Base-by-base conservation (phyloP, 2,797 vertebrate genomes). In the Odontamblyopus lacepedii region DNA sequence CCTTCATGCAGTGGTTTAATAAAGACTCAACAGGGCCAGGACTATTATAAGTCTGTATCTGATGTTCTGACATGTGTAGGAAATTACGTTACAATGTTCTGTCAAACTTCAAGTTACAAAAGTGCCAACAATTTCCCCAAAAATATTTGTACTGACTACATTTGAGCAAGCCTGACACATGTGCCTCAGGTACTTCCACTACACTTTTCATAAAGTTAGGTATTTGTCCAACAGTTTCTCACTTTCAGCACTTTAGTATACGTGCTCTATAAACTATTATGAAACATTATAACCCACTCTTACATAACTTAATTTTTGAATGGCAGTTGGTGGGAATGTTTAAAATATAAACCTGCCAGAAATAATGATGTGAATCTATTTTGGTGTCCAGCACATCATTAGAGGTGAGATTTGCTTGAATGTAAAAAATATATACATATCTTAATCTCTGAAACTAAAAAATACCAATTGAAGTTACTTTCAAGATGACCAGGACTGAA, bases 151-250 rank as follows among this genome's bases (percentile, higher is more conserved):
- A 48, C 13, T 48, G 44, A 44, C 41, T 12, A 13, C 11, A 44
- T 9, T 12, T 19, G 5, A 5, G 19, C 51, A 53, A 53, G 51
- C 51, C 51, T n/a, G 19, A 23, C 53, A 23, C n/a, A 48, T 23
- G 23, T 64, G 63, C 44, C 13, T 27, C 19, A 3, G 3, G 63
- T 65, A 27, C 23, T 65, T 18, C 41, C 13, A 3, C 13, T 13
- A 48, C 41, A 16, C 41, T 65, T 48, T 8, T 65, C 63, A 65
- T 50, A 65, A 29, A 65, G 41, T 50, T 50, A 50, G 63, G 63
- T 50, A 65, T 65, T 65, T 65, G n/a, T 65, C n/a, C 23, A 65
- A 48, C 38, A 48, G 48, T 27, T 65, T 50, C 26, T 65, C 30
- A 18, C 3, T 27, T 44, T 23, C n/a, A 23, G 1, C 16, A 26